A percentile compares a stretch with the other conserved stretches of the same genome.
phyloP scores from a whole-genome alignment of 2,888 invertebrate species.

The Leistus spinibarbis region DNA sequence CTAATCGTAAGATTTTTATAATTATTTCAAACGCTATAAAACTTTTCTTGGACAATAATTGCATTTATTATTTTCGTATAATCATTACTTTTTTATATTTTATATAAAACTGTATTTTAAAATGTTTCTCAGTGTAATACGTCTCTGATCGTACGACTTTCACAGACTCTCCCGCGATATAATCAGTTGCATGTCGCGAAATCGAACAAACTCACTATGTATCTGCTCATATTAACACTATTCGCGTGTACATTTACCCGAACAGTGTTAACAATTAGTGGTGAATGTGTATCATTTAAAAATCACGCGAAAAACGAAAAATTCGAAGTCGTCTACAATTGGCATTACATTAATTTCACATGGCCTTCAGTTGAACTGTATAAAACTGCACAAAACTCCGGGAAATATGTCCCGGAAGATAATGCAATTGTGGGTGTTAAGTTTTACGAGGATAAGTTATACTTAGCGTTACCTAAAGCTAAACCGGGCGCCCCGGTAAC shows the following conservation, averaged over 20 bases:
- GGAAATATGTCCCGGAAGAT: conserved; percentile 67
- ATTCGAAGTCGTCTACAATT: conserved; percentile 70
- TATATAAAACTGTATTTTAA: too few species aligned
- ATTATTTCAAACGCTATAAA: too few species aligned
- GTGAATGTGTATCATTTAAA: conserved; percentile 33
- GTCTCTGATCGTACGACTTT: too few species aligned
- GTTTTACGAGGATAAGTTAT: conserved; percentile 68
- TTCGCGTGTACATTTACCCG: not conserved
- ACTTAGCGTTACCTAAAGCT: conserved; percentile 61
- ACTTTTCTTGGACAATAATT: too few species aligned
- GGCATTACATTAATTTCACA: conserved; percentile 69
- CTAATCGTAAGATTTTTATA: too few species aligned
- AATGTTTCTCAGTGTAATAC: too few species aligned
- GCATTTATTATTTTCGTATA: too few species aligned
- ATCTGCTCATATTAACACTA: not conserved
- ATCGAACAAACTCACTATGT: too few species aligned
- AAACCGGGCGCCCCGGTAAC: conserved; percentile 70
- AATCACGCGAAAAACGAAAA: conserved; percentile 41
- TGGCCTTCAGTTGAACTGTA: conserved; percentile 65
- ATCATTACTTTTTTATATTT: too few species aligned
- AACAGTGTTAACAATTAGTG: conserved; percentile 7
- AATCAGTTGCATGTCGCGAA: too few species aligned
- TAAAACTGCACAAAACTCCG: conserved; percentile 60
- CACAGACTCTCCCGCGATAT: too few species aligned
- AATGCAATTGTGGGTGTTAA: conserved; percentile 70